Base-by-base conservation (phyloP, 2,888 invertebrate genomes). In the Xiphydria camelus region DNA sequence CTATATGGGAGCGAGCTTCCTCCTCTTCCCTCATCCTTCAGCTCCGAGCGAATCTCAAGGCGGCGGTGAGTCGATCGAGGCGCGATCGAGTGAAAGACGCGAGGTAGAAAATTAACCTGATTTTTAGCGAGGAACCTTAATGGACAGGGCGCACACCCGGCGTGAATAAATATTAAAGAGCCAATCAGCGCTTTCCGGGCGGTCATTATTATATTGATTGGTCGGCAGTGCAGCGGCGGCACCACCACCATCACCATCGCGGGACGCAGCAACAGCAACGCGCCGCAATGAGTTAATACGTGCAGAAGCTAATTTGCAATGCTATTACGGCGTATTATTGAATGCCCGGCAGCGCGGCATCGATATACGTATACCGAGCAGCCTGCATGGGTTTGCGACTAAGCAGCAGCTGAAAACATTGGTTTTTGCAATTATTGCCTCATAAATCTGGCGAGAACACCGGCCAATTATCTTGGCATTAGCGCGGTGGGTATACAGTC, bases 391-490 rank as follows among this genome's bases (percentile, higher is more conserved):
- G 18, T 38, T 20, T 34, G 41, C 40, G 39, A 43, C 42, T 35
- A 47, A 41, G 34, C 51, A 42, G 45, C 29, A 4, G 7, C 52
- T 45, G 57, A 53, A 57, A 65, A 57, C 59, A 51, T 51, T 43
- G 52, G 43, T 53, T 63, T 64, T 61, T 57, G 50, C 60, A 61
- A 66, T 67, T 61, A 62, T 57, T 60, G 57, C 58, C 55, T 53
- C 61, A 55, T 63, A 60, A 61, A 63, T 64, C 62, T 56, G 49
- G 38, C 51, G 46, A 34, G 56, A 53, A 54, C 57, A 49, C 37
- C 49, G 46, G 58, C 61, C 62, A 65, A 65, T 66, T 62, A 64
- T 62, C 61, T 57, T 49, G 61, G 60, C 54, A 62, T 62, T 64
- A 61, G 52, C 56, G 58, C n/a, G n/a, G n/a, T n/a, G n/a, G n/a